Base-by-base conservation (phyloP, 2,113 vertebrate genomes). In the Junco hyemalis region DNA sequence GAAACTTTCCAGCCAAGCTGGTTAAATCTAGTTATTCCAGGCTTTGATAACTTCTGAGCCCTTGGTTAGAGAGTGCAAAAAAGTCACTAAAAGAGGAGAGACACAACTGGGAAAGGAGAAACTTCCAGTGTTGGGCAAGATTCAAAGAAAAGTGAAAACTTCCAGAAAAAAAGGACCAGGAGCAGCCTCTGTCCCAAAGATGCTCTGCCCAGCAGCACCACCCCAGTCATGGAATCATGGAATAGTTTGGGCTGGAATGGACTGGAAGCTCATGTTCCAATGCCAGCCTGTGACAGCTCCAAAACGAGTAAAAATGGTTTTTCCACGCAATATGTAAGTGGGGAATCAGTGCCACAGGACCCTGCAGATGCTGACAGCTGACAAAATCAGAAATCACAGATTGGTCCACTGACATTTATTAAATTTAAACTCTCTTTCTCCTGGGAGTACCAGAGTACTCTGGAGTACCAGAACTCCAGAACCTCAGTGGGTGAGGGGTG, bases 401-500 rank as follows among this genome's bases (percentile, higher is more conserved):
- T 2, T 26, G 40, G 33, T 38, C 47, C 38, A 9, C 22, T 54
- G 40, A n/a, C 1, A 4, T 21, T 54, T 77, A 8, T 44, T 48
- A 50, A 33, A 68, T 50, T 17, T 70, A 68, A 86, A 64, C 8
- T 36, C 6, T 29, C 9, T 53, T 11, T 74, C 57, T 35, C 31
- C 48, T 35, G 25, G 48, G 60, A 36, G 36, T 36, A 36, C 36
- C 36, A 36, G 36, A 36, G 36, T 36, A 36, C 36, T 36, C 36
- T 36, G 36, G 36, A 36, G 36, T 36, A 36, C 36, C 36, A 36
- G 36, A 36, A 36, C 36, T 36, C 36, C 36, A 36, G 72, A 38
- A 20, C 38, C 18, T 12, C 28, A 11, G 28, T 23, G 48, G 16
- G 9, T 11, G 17, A 48, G 73, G 68, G n/a, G 10, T 0, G 0